Base-by-base conservation (phyloP, 1,140 invertebrate genomes). In the Eumaeus atala region DNA sequence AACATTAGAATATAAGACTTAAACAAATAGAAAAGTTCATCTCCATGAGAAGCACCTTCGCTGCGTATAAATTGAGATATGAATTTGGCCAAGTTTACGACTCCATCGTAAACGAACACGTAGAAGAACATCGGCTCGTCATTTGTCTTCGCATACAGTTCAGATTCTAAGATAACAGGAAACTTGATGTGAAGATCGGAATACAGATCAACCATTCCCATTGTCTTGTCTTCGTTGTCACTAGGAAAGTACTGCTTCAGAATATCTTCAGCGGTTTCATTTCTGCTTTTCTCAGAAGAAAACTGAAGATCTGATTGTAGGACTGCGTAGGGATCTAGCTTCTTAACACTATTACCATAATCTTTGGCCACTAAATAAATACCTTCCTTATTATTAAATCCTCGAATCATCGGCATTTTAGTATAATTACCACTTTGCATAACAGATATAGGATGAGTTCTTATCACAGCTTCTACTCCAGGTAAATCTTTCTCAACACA, bases 361-460 rank as follows among this genome's bases (percentile, higher is more conserved):
- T 83, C 74, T 58, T 69, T 68, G 4, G 67, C 56, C 28, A 74
- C 72, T 47, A 87, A 81, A 61, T 79, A 84, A 47, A 85, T 76
- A 1, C 87, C 87, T 70, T 88, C 87, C 14, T 72, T 74, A 54
- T 84, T 70, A 11, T 81, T 87, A 38, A 72, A 77, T 0, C 87
- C 84, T 9, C 86, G 73, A 44, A 88, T 86, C 66, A 81, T 79
- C 0, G 87, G 87, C 7, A 87, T 62, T 63, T 87, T 84, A 10
- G 69, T 79, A 49, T 86, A 88, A 36, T 85, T 77, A 0, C 77
- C 77, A 5, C 72, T 70, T 44, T 53, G 56, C 9, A 88, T 74
- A 10, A 87, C 64, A n/a, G 77, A 62, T 9, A 61, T 59, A 0
- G 86, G 84, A 67, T 77, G 67, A 48, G 79, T 62, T 11, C 72